Percentiles rank a stretch among this genome's conserved stretches.
Conservation (phyloP, 2,888 invertebrate genomes). For the Chaitophorus viminalis region DNA sequence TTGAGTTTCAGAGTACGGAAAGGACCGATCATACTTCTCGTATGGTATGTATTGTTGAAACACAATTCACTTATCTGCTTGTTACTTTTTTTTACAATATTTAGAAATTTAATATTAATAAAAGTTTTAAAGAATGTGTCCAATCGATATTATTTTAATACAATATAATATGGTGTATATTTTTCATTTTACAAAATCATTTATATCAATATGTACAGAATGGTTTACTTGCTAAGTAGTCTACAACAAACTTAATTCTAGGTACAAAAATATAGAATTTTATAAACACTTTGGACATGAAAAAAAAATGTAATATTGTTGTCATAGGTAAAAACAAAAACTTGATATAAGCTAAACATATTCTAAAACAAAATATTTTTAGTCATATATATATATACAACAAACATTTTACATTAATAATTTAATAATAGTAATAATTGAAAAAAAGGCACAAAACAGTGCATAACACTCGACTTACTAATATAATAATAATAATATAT, state of each 20-base stretch:
- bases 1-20: no score
- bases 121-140: not conserved
- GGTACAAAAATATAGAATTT: conserved; percentile 55
- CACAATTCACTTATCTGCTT: not conserved
- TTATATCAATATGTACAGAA: conserved; percentile 37
- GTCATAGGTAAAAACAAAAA: not conserved
- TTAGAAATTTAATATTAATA: not conserved
- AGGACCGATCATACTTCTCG: no score
- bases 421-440: conserved; percentile 3
- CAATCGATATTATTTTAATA: conserved; percentile 3
- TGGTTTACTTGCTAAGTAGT: conserved; percentile 36
- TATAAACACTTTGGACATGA: conserved; percentile 21
- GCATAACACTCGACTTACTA: conserved; percentile 39
- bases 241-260: conserved; percentile 52
- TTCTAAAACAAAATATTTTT: conserved; percentile 8
- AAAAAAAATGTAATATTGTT: conserved; percentile 1
- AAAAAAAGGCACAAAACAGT: conserved; percentile 48
- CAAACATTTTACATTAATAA: conserved; percentile 18
- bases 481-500: conserved; percentile 43
- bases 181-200: conserved; percentile 19
- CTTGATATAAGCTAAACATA: not conserved
- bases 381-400: not conserved
- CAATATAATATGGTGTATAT: conserved; percentile 14
- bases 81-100: not conserved
- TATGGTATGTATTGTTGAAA: not conserved